Evolutionary conservation across 2,888 invertebrate genomes (phyloP).

Genomic region (Amphipoea lucens): DNA sequence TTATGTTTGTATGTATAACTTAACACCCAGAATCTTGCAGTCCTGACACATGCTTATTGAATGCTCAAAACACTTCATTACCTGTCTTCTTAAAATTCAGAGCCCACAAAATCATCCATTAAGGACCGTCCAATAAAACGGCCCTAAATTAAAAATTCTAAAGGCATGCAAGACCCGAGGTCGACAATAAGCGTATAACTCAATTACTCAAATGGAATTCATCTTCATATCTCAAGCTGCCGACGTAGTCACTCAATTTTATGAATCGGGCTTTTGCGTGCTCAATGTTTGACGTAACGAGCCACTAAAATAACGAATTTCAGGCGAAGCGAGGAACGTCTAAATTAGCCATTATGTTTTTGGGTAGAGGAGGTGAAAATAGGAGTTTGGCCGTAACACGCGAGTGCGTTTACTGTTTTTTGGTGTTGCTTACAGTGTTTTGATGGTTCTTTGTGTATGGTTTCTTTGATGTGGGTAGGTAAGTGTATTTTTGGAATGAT

Average conservation of each 20-base stretch:
- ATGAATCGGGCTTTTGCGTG: constrained; percentile 85
- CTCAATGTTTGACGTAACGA: constrained; percentile 78
- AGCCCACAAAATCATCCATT: constrained; percentile 33
- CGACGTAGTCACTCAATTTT: constrained; percentile 80
- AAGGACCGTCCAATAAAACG: constrained; percentile 22
- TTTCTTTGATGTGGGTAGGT: not conserved
- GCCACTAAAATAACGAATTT: constrained; percentile 72
- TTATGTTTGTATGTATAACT: too few relatives aligned
- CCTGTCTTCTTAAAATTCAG: not conserved
- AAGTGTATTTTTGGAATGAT: not conserved
- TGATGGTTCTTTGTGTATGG: constrained; percentile 24
- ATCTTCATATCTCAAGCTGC: constrained; percentile 79
- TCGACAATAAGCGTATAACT: constrained; percentile 70
- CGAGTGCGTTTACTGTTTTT: constrained; percentile 52
- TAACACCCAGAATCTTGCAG: not conserved
- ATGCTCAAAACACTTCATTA: not conserved
- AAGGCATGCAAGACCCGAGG: constrained; percentile 44
- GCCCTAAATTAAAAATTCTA: constrained; percentile 56
- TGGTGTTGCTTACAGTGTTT: constrained; percentile 32
- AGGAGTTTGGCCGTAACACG: constrained; percentile 52
- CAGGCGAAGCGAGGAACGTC: constrained; percentile 51
- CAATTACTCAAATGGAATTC: constrained; percentile 80
- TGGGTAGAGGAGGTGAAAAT: constrained; percentile 69
- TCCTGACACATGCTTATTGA: not conserved
- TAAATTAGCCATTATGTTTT: constrained; percentile 71